Percentiles rank a stretch among this genome's conserved stretches.
phyloP scores from a whole-genome alignment of 1,140 invertebrate species.

The Pachypeltis micranthus region DNA sequence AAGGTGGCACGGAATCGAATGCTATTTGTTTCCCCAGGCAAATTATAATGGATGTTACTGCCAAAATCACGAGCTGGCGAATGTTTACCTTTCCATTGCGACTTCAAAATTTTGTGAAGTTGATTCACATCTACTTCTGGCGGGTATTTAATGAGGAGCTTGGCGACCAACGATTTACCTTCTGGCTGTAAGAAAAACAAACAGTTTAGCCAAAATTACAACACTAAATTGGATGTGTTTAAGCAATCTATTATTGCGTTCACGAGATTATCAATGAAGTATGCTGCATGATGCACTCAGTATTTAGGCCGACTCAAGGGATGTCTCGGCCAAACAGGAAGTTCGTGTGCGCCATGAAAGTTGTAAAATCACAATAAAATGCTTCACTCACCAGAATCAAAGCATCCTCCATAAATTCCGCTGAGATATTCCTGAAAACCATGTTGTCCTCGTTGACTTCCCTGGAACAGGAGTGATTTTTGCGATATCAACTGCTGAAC shows the following conservation, averaged over 20 bases:
- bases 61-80: too few relatives aligned
- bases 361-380: not conserved
- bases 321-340: not conserved
- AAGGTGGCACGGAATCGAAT: too few relatives aligned
- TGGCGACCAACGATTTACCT: conserved; percentile 38
- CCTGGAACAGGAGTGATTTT: conserved; percentile 37
- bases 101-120: conserved; percentile 47
- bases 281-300: not conserved
- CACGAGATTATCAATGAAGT: too few relatives aligned
- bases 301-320: not conserved
- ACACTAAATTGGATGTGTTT: too few relatives aligned
- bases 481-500: not conserved
- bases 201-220: too few relatives aligned
- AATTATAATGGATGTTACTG: too few relatives aligned
- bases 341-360: not conserved
- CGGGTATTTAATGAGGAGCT: conserved; percentile 45
- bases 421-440: conserved; percentile 48
- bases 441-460: conserved; percentile 67
- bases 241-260: too few relatives aligned
- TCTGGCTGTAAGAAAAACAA: conserved; percentile 33
- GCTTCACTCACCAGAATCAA: conserved; percentile 34
- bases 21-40: too few relatives aligned
- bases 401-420: conserved; percentile 46
- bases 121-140: conserved; percentile 48
- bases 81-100: conserved; percentile 44